Base-by-base conservation (phyloP, 1,140 invertebrate genomes). In the Pristionchus pacificus region DNA sequence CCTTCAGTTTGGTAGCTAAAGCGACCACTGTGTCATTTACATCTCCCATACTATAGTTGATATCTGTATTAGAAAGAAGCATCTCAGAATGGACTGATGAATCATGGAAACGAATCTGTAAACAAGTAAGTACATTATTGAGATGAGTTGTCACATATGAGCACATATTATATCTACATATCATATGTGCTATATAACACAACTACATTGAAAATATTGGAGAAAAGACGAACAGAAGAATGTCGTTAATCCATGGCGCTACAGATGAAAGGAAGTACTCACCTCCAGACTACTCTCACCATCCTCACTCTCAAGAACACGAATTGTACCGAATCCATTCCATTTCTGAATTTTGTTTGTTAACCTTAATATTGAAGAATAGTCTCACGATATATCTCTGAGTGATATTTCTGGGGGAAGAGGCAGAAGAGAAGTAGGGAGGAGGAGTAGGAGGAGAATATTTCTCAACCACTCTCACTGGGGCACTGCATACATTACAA, bases 41-140 rank as follows among this genome's bases (percentile, higher is more conserved):
- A 57, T 69, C 67, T 2, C 6, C 67, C 19, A 69, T 10, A 30
- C 27, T 29, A 29, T 69, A 69, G 1, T 29, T 29, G 10, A 30
- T 65, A 2, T 32, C 58, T 15, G 27, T 62, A 38, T 69, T 69
- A 15, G 61, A 27, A 2, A 69, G 28, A 10, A 65, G 19, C 2
- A 69, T 69, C 58, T 69, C 67, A 27, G 67, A 62, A 30, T 65
- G 58, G n/a, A 69, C 30, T 10, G 19, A n/a, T 13, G 14, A 10
- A 30, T 69, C 58, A 29, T 69, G 67, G 58, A 27, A 69, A 14
- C 64, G 49, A 24, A 69, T 69, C 67, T 69, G 24, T 2, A 69
- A 27, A 14, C n/a, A 55, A 13, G 38, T 49, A 6, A 49, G 19
- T 19, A 49, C 38, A 49, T 10, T 49, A 19, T n/a, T n/a, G n/a